Conservation (phyloP, 2,797 vertebrate species). For the Buphagus erythrorhynchus region DNA sequence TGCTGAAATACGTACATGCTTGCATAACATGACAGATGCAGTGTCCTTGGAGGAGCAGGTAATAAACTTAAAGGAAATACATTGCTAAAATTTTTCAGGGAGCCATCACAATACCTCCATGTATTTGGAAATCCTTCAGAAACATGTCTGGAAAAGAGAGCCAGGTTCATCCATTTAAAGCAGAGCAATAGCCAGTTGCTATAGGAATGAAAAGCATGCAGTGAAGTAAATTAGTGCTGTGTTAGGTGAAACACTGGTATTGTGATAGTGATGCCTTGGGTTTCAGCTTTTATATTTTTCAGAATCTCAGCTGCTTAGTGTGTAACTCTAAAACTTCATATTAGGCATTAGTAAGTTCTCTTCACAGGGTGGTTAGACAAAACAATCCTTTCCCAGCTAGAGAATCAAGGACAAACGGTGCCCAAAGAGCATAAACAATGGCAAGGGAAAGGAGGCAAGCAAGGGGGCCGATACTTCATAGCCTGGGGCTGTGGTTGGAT, state of each 20-base stretch:
- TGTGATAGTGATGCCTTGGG: background rate
- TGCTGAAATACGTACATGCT: background rate
- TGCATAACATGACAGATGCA: rapidly evolving
- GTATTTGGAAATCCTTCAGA: background rate
- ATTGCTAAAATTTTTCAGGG: background rate
- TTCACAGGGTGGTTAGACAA: too few relatives aligned
- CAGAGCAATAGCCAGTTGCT: background rate
- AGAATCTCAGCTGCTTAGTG: too few relatives aligned
- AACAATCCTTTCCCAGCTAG: too few relatives aligned
- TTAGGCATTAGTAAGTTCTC: too few relatives aligned
- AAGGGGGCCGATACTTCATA: too few relatives aligned
- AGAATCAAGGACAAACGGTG: too few relatives aligned
- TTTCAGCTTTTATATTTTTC: too few relatives aligned
- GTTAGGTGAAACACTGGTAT: background rate
- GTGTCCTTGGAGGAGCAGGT: background rate
- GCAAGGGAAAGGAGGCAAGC: too few relatives aligned
- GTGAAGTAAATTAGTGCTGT: background rate
- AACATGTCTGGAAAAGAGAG: background rate
- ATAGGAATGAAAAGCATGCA: background rate
- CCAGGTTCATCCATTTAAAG: background rate
- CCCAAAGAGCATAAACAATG: too few relatives aligned
- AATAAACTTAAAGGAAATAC: background rate
- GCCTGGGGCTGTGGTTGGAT: too few relatives aligned
- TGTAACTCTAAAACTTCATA: too few relatives aligned
- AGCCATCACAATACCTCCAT: background rate